These are phyloP conservation scores for Meloidogyne chitwoodi DNA, from an alignment of 1,140 invertebrate species.

Conservation along the genomic window DNA sequence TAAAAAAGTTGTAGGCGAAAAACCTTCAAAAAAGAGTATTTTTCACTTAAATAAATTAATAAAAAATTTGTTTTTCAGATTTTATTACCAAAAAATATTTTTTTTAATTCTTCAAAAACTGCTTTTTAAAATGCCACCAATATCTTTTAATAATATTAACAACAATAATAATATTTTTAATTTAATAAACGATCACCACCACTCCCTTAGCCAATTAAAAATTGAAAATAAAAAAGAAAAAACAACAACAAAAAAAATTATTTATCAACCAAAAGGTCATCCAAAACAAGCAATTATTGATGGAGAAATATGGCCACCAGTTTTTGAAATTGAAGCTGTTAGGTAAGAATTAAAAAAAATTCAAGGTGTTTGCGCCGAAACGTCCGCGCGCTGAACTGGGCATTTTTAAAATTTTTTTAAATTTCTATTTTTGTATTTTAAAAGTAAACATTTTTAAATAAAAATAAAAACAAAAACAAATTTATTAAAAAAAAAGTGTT, in stretches of 20 bases:
- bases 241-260: not conserved
- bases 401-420: not conserved
- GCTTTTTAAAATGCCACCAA: not conserved
- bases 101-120: too few relatives aligned
- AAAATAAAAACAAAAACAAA: not conserved
- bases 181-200: not conserved
- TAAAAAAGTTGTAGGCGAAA: too few relatives aligned
- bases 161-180: not conserved
- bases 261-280: slow-evolving; percentile 47
- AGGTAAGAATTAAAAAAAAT: not conserved
- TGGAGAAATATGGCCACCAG: slow-evolving; percentile 57
- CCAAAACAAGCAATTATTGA: slow-evolving; percentile 56
- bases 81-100: too few relatives aligned
- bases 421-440: not conserved
- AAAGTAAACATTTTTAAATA: not conserved
- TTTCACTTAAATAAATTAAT: too few relatives aligned
- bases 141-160: not conserved
- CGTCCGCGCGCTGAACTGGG: not conserved
- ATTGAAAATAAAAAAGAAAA: not conserved
- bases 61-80: too few relatives aligned
- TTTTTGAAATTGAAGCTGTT: slow-evolving; percentile 49
- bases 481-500: not conserved
- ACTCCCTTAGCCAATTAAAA: not conserved
- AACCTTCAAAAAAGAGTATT: too few relatives aligned
- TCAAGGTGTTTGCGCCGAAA: not conserved